phyloP scores from a whole-genome alignment of 2,797 vertebrate genomes.

The Poecilia velifera region DNA sequence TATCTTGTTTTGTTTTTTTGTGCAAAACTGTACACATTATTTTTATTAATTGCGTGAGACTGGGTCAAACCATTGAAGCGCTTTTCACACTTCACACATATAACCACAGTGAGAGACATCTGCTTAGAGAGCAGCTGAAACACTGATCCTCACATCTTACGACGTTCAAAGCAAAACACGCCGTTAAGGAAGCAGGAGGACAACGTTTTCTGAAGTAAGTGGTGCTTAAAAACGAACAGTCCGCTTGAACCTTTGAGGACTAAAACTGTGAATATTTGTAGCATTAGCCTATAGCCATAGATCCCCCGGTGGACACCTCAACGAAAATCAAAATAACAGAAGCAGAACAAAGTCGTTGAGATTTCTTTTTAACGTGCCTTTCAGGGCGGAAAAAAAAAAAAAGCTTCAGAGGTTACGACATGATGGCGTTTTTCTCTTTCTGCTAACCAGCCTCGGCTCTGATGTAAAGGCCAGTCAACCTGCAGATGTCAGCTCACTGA shows the following conservation, averaged over 20 bases:
- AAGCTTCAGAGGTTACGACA: slow-evolving; percentile 43
- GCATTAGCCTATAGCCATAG: not conserved
- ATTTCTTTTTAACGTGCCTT: slow-evolving; percentile 20
- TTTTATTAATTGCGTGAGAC: not conserved
- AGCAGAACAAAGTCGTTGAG: slow-evolving; percentile 2
- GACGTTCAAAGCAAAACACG: not conserved
- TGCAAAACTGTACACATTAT: not conserved
- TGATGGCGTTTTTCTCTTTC: slow-evolving; percentile 38
- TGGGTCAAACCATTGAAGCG: not conserved
- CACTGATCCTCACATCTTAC: not conserved
- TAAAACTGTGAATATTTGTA: not conserved
- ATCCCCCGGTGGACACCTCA: not conserved
- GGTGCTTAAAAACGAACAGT: not conserved
- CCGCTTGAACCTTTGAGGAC: not conserved
- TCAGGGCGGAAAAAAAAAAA: slow-evolving; percentile 16
- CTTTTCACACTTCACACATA: not conserved
- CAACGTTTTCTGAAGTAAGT: not conserved
- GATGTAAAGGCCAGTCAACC: slow-evolving; percentile 61
- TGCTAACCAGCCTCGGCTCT: slow-evolving; percentile 47
- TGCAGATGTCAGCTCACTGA: slow-evolving; percentile 62
- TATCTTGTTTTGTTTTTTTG: not conserved
- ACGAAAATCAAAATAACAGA: not conserved
- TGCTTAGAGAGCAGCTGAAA: not conserved
- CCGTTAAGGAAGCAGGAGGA: not conserved
- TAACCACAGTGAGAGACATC: not conserved